These are phyloP conservation scores for Rhodeus uyekii DNA, from an alignment of 2,797 vertebrate species.

Conservation along the genomic window DNA sequence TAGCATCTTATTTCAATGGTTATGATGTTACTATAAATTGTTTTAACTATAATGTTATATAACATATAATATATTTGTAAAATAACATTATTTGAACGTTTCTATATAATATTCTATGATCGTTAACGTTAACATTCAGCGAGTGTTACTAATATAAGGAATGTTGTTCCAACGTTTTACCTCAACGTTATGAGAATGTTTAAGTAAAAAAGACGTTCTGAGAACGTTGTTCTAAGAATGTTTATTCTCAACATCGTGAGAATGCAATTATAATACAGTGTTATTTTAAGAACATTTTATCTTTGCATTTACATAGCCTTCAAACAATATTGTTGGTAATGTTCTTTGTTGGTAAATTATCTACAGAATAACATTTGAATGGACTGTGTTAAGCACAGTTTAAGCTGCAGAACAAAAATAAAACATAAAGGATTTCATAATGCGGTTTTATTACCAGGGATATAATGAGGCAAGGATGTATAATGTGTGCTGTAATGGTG, in stretches of 20 bases:
- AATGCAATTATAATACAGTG: too few species aligned
- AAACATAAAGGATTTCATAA: background rate
- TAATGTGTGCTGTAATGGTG: conserved; percentile 12
- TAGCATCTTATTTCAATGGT: too few species aligned
- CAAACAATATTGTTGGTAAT: background rate
- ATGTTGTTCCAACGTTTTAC: background rate
- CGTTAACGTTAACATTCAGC: background rate
- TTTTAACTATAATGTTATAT: too few species aligned
- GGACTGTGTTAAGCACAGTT: background rate
- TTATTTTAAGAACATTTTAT: background rate
- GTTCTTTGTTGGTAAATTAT: background rate
- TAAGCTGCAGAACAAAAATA: background rate
- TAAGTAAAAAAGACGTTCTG: too few species aligned
- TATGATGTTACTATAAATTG: too few species aligned
- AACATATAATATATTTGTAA: too few species aligned
- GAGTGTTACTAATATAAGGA: background rate
- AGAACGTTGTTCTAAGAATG: background rate
- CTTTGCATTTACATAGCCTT: background rate
- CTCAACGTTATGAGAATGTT: background rate
- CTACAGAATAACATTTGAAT: background rate
- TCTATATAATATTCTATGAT: background rate
- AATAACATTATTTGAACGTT: background rate
- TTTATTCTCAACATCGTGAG: too few species aligned
- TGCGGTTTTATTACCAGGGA: background rate
- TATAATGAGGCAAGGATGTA: background rate